Conservation (phyloP, 2,113 vertebrate species). For the Otus sunia region DNA sequence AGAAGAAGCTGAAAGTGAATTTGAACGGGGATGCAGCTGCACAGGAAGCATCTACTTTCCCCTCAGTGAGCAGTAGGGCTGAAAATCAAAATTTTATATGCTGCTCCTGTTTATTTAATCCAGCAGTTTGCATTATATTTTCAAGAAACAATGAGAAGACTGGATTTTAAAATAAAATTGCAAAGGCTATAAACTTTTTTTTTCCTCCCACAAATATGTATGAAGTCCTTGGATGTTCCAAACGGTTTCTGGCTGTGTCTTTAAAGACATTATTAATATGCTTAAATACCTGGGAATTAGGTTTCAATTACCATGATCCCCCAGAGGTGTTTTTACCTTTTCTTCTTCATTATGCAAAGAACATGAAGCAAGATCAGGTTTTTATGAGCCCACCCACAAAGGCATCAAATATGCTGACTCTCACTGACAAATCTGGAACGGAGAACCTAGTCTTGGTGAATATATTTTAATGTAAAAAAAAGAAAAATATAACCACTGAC, state of each 20-base stretch:
- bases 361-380: background rate
- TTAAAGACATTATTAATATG: constrained; percentile 21
- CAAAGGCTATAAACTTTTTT: background rate
- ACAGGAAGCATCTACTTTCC: background rate
- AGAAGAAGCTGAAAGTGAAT: rapidly evolving
- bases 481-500: background rate
- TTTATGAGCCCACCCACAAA: constrained; percentile 54
- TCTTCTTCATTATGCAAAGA: constrained; percentile 46
- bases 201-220: background rate
- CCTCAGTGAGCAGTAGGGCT: background rate
- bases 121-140: background rate
- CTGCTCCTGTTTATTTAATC: background rate
- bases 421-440: background rate
- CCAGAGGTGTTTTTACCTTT: constrained; percentile 33
- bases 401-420: constrained; percentile 12
- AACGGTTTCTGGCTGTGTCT: constrained; percentile 11
- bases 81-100: background rate
- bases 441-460: background rate
- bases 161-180: background rate
- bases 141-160: background rate
- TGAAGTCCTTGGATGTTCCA: background rate
- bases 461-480: background rate
- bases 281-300: constrained; percentile 41
- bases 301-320: constrained; percentile 4
- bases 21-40: background rate